These are phyloP conservation scores for Oryzias javanicus DNA, from an alignment of 2,113 vertebrate genomes.

Conservation along the genomic window DNA sequence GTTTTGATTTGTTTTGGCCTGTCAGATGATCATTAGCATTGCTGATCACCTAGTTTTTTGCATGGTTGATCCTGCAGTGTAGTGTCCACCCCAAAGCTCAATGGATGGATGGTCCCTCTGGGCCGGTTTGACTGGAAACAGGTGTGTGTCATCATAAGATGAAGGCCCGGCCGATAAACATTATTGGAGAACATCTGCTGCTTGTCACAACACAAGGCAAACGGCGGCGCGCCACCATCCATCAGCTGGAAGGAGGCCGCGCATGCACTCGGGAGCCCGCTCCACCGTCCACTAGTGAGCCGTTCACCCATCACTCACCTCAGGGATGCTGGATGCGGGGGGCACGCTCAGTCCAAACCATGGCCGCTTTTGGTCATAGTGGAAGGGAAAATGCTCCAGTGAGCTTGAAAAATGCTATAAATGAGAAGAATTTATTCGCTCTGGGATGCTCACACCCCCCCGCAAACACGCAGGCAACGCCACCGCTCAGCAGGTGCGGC, in stretches of 20 bases:
- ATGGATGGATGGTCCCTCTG: slow-evolving; percentile 69
- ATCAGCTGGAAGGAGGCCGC: slow-evolving; percentile 64
- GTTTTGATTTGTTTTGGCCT: slow-evolving; percentile 2
- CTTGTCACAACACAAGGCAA: slow-evolving; percentile 76
- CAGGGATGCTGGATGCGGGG: slow-evolving; percentile 39
- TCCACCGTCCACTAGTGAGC: slow-evolving; percentile 31
- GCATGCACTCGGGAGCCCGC: slow-evolving; percentile 18
- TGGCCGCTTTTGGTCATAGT: slow-evolving; percentile 30
- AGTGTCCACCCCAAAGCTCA: slow-evolving; percentile 67
- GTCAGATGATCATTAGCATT: slow-evolving; percentile 8
- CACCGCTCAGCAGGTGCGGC: slow-evolving; percentile 34
- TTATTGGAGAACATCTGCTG: slow-evolving; percentile 84
- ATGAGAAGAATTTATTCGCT: slow-evolving; percentile 24
- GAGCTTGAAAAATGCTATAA: slow-evolving; percentile 68
- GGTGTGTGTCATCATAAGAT: slow-evolving; percentile 78
- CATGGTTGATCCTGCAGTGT: slow-evolving; percentile 27
- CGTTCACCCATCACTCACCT: slow-evolving; percentile 68
- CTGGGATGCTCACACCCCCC: slow-evolving; percentile 22
- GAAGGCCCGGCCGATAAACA: slow-evolving; percentile 78
- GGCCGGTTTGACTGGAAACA: slow-evolving; percentile 77
- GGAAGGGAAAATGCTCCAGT: slow-evolving; percentile 52
- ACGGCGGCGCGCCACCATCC: slow-evolving; percentile 60
- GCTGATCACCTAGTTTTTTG: not conserved
- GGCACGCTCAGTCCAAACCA: slow-evolving; percentile 49
- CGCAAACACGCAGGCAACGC: slow-evolving; percentile 15